A percentile compares a stretch with the other conserved stretches of the same genome.
These are phyloP conservation scores for Cheilosia scutellata DNA, from an alignment of 2,888 invertebrate genomes.

Conservation along the genomic window DNA sequence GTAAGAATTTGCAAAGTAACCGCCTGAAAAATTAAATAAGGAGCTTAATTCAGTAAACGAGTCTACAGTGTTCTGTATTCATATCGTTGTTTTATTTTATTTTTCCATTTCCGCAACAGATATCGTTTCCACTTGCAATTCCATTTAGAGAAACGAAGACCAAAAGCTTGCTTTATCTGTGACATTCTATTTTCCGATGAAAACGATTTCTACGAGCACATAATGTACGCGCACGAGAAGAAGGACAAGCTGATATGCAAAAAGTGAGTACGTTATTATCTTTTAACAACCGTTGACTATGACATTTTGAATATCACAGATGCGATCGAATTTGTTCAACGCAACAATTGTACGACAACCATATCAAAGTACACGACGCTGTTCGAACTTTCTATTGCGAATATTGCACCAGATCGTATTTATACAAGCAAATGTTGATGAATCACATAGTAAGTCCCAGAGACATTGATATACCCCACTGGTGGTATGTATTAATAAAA, in stretches of 20 bases:
- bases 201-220: slow-evolving; percentile 81
- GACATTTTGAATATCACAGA: slow-evolving; percentile 71
- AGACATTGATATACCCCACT: not conserved
- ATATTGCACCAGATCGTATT: slow-evolving; percentile 77
- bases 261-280: slow-evolving; percentile 66
- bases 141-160: slow-evolving; percentile 81
- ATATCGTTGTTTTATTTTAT: no score
- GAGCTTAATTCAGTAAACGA: no score
- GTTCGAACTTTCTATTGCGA: slow-evolving; percentile 76
- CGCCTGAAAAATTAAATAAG: not conserved
- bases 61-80: no score
- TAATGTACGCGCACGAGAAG: slow-evolving; percentile 81
- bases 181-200: slow-evolving; percentile 79
- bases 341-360: slow-evolving; percentile 74
- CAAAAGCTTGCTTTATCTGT: slow-evolving; percentile 82
- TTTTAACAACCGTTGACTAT: not conserved
- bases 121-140: slow-evolving; percentile 83
- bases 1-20: slow-evolving; percentile 65
- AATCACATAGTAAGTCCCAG: slow-evolving; percentile 79
- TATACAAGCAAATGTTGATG: slow-evolving; percentile 77
- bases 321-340: slow-evolving; percentile 81
- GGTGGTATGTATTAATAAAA: not conserved
- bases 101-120: slow-evolving; percentile 75
- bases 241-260: slow-evolving; percentile 78
- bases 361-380: slow-evolving; percentile 77